Evolutionary conservation across 2,113 vertebrate genomes (phyloP).

Genomic region (Sphyrna mokarran): DNA sequence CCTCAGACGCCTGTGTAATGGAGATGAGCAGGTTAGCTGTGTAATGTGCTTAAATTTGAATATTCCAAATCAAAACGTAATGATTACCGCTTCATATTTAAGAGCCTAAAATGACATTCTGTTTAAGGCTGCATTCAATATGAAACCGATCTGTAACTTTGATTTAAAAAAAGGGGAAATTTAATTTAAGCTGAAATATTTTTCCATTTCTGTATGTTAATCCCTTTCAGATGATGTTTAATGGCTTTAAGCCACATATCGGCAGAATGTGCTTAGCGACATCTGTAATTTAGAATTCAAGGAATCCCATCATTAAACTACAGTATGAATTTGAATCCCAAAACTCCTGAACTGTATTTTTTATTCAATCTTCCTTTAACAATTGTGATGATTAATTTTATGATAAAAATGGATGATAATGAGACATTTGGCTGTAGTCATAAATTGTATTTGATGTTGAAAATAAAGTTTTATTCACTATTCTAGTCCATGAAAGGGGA

Average conservation of each 20-base stretch:
- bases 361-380: not conserved
- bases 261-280: not conserved
- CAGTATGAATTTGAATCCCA: not conserved
- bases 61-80: not conserved
- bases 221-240: conserved; percentile 23
- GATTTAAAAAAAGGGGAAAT: not conserved
- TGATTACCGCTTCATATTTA: not conserved
- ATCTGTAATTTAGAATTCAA: conserved; percentile 2
- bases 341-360: not conserved
- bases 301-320: not conserved
- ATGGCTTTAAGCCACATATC: conserved; percentile 11
- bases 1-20: not conserved
- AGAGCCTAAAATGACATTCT: conserved; percentile 6
- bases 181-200: conserved; percentile 8
- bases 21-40: not conserved
- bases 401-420: not conserved
- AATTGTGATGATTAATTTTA: not conserved
- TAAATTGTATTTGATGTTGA: not conserved
- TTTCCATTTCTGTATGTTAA: conserved; percentile 1
- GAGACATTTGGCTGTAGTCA: not conserved
- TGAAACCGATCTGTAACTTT: not conserved
- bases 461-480: not conserved
- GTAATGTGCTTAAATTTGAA: not conserved
- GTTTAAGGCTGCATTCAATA: not conserved
- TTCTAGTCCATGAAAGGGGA: not conserved